phyloP scores from a whole-genome alignment of 1,140 invertebrate genomes.

The Zaprionus inermis region DNA sequence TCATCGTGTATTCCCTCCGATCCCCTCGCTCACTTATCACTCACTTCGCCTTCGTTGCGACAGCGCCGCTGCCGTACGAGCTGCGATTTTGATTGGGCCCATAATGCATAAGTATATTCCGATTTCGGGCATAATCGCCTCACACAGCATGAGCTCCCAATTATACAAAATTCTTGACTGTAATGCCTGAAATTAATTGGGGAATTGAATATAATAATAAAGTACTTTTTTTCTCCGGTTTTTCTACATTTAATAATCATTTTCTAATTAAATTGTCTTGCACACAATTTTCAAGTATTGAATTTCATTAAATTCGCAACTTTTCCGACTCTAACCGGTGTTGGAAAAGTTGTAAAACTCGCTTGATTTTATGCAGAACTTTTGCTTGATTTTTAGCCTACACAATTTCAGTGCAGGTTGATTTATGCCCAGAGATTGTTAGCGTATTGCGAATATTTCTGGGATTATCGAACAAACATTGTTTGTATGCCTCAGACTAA shows the following conservation, averaged over 20 bases:
- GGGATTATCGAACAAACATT: not conserved
- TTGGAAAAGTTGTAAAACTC: not conserved
- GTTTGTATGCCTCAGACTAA: not conserved
- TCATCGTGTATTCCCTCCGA: too few species aligned
- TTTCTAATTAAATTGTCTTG: not conserved
- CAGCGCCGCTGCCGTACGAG: not conserved
- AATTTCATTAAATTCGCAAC: not conserved
- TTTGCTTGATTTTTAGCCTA: not conserved
- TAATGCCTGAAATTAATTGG: not conserved
- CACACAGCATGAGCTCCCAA: not conserved
- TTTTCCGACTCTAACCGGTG: not conserved
- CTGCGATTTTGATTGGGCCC: not conserved
- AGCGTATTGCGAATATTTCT: conserved; percentile 1
- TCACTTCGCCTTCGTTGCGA: not conserved
- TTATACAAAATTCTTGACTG: not conserved
- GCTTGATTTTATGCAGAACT: not conserved
- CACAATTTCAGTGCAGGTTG: not conserved
- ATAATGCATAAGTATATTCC: not conserved
- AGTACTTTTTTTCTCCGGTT: too few species aligned
- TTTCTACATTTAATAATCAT: too few species aligned
- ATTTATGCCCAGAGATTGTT: not conserved
- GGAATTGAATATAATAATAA: conserved; percentile 1
- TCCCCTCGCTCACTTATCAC: too few species aligned
- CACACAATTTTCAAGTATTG: not conserved
- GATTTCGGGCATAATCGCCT: not conserved